A percentile compares a stretch with the other conserved stretches of the same genome.
Evolutionary conservation across 2,888 invertebrate genomes (phyloP).

Genomic region (Mamestra brassicae): DNA sequence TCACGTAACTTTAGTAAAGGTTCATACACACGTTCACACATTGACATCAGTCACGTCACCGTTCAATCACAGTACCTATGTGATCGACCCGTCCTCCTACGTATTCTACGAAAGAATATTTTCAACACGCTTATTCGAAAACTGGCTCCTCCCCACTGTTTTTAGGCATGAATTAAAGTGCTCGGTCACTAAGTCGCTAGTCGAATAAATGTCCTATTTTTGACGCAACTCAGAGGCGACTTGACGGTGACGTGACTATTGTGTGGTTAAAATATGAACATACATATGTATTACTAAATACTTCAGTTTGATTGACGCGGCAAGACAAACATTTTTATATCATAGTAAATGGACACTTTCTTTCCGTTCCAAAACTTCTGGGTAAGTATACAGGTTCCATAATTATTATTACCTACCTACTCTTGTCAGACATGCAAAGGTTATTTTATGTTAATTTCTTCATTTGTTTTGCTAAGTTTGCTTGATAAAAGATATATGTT

Average conservation of each 20-base stretch:
- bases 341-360: slow-evolving; percentile 21
- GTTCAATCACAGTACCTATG: neutral
- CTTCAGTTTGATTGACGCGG: slow-evolving; percentile 25
- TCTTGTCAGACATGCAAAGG: slow-evolving; percentile 45
- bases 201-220: too few relatives aligned
- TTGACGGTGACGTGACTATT: neutral
- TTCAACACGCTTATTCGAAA: too few relatives aligned
- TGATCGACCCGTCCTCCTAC: neutral
- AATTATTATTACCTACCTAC: slow-evolving; percentile 32
- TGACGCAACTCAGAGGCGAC: neutral
- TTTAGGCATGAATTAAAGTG: too few relatives aligned
- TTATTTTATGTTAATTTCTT: slow-evolving; percentile 47
- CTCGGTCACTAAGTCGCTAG: too few relatives aligned
- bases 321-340: slow-evolving; percentile 44
- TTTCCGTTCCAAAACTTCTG: slow-evolving; percentile 8
- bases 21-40: neutral
- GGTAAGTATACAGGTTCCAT: slow-evolving; percentile 22
- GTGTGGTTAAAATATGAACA: slow-evolving; percentile 26
- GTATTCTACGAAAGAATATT: neutral
- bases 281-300: slow-evolving; percentile 32
- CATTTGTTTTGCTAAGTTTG: slow-evolving; percentile 25
- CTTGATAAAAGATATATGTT: slow-evolving; percentile 5
- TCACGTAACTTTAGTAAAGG: slow-evolving; percentile 11
- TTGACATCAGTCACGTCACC: neutral
- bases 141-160: too few relatives aligned